These are phyloP conservation scores for Dreissena rostriformis DNA, from an alignment of 1,140 invertebrate genomes.

Conservation along the genomic window DNA sequence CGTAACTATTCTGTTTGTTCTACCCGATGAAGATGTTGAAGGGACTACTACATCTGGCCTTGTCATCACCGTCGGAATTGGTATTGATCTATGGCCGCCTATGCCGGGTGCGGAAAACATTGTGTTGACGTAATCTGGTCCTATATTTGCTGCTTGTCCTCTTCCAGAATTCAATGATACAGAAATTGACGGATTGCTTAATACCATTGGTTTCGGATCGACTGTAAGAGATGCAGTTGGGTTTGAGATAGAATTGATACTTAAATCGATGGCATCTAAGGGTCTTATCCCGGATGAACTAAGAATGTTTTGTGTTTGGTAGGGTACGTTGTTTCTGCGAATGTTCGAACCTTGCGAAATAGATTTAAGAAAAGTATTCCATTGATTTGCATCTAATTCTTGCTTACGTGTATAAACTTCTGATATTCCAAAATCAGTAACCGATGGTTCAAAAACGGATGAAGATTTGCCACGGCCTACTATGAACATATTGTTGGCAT, in stretches of 20 bases:
- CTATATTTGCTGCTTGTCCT: neutral
- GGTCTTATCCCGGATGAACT: constrained; percentile 29
- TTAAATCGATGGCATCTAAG: constrained; percentile 3
- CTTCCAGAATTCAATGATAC: no score
- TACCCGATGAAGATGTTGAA: no score
- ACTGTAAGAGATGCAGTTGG: neutral
- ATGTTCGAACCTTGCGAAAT: neutral
- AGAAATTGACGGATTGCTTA: no score
- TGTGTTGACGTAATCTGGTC: neutral
- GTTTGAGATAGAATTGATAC: no score
- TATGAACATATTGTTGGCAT: constrained; percentile 32
- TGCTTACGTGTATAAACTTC: constrained; percentile 46
- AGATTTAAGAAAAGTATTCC: constrained; percentile 14
- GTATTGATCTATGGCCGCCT: neutral
- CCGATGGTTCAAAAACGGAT: neutral
- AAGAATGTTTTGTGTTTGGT: constrained; percentile 43
- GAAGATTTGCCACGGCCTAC: constrained; percentile 21
- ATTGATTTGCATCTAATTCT: constrained; percentile 36
- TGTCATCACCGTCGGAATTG: neutral
- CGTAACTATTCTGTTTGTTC: no score
- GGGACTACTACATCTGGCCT: no score
- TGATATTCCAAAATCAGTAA: constrained; percentile 41
- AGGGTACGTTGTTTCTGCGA: constrained; percentile 1
- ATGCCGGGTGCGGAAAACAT: constrained; percentile 46
- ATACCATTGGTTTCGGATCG: neutral